These are phyloP conservation scores for Tragelaphus imberbis DNA, from an alignment of 2,113 vertebrate genomes.

Conservation along the genomic window DNA sequence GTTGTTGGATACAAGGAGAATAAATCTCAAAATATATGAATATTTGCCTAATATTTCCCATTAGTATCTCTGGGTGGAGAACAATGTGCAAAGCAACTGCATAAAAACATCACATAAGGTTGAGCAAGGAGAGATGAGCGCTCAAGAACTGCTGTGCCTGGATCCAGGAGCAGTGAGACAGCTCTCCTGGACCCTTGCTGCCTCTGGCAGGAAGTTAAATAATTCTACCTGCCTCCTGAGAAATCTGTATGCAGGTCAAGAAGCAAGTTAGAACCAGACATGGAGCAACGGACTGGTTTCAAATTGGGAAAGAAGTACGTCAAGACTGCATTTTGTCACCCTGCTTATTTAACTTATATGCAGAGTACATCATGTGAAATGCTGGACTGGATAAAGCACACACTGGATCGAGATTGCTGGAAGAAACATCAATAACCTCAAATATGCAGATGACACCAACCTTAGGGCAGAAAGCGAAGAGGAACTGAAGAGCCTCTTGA, in stretches of 20 bases:
- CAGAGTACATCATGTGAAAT: neutral
- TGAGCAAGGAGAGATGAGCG: neutral
- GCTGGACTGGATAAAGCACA: neutral
- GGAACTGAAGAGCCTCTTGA: neutral
- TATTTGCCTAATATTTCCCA: neutral
- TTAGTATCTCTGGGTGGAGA: neutral
- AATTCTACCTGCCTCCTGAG: neutral
- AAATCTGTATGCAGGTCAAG: neutral
- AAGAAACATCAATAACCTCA: neutral
- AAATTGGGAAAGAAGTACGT: neutral
- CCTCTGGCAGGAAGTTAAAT: neutral
- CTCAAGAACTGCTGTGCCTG: neutral
- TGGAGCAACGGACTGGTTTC: neutral
- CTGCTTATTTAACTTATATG: neutral
- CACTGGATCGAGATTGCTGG: neutral
- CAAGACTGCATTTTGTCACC: neutral
- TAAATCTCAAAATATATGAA: neutral
- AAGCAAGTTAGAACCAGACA: neutral
- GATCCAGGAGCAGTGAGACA: neutral
- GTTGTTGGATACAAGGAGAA: neutral
- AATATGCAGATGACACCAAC: neutral
- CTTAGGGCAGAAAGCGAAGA: neutral
- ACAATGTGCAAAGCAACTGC: neutral
- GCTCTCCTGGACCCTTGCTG: neutral
- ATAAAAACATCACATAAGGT: neutral